Evolutionary conservation across 23 tunicate species (phyloP), one percentile per base, ranked within the genome.

Genomic region (Oikopleura vanhoeffeni): DNA sequence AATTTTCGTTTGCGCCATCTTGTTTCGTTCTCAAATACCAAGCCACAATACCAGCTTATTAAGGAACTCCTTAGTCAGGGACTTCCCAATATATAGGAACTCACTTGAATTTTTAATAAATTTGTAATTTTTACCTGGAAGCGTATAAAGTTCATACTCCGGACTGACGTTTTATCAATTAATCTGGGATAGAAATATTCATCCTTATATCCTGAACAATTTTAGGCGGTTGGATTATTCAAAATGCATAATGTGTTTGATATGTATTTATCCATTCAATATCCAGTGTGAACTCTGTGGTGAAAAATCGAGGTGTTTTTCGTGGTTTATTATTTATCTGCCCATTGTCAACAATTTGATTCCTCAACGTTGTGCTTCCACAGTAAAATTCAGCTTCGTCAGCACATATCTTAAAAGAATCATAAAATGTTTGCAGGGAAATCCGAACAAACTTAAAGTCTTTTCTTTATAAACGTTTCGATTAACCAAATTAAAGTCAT

Each of bases 211-310:
- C 99, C 99, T 76, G 90, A 96, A 24, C 90, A 96, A 3, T 90
- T 85, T 83, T 95, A 96, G 99, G 0, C 96, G 99, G 0, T 96
- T 96, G 85, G n/a, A n/a, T n/a, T n/a, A 88, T 95, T 71, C 90
- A 96, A 76, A 95, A 95, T 67, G 90, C 99, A 76, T 95, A 95
- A 64, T 95, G 99, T 24, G 96, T 95, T 85, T 95, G 99, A 67
- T 95, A 90, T 91, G 90, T 90, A 57, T 95, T 95, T 87, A 90
- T 95, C 99, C 99, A 95, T 67, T 95, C 99, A 67, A 88, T 90
- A 8, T 96, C 99, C 13, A 96, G n/a, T n/a, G 90, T 87, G 90
- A 96, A 28, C 90, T 96, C 1, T 96, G 97, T 39, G 90, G n/a
- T 95, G 90, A 95, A 95, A 76, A 95, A 95, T 13, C 96, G 87